Base-by-base conservation (phyloP, 2,888 invertebrate species). In the Euplexia lucipara region DNA sequence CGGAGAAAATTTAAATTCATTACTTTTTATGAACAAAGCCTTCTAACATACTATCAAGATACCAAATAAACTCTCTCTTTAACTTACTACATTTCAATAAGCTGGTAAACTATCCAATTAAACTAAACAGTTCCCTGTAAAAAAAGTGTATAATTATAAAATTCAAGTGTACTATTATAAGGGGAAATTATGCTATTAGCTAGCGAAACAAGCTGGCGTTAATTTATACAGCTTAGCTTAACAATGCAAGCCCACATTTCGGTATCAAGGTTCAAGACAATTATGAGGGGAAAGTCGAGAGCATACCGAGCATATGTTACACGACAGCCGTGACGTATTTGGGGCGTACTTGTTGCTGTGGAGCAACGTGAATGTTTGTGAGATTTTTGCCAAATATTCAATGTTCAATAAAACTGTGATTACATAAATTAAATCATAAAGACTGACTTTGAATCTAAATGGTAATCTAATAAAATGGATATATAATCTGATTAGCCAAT, bases 151-250 rank as follows among this genome's bases (percentile, higher is more conserved):
- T 69, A 65, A 82, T 82, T 83, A 78, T 58, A 66, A 71, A 61
- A 45, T 69, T 66, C 49, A 53, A 72, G 56, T 49, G 45, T 62
- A 54, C 45, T 56, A 61, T 70, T 69, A 68, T 62, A 75, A 54
- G 65, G 70, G 59, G 71, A 77, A 76, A 78, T 83, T 73, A 82
- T 78, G 81, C 75, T 78, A 83, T 83, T 81, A 81, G 65, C 63
- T 47, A 54, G 61, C 67, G 62, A 75, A 82, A 75, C 67, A 79
- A 75, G 66, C 68, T 69, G 58, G 64, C 48, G 56, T 71, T 83
- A 83, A 84, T 86, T 83, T 82, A 85, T 78, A 79, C 76, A 74
- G 72, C 70, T 76, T 71, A 64, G 56, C 69, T 77, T 77, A 78
- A 83, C 73, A 83, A 83, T 79, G 73, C 69, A 71, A 78, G 75